phyloP scores from a whole-genome alignment of 2,797 vertebrate species.

The Oophaga sylvatica region DNA sequence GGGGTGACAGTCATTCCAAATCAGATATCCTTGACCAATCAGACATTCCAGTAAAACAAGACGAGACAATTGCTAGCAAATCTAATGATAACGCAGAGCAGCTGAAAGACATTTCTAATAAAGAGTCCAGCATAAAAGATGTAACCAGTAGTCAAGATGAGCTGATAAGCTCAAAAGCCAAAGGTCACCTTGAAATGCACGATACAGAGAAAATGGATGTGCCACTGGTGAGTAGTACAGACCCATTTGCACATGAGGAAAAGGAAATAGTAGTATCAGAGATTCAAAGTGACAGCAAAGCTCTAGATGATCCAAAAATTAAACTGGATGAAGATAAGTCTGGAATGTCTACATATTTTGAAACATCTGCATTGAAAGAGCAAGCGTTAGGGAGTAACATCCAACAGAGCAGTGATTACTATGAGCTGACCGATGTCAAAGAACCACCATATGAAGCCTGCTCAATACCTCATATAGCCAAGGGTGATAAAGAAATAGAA shows the following conservation, averaged over 20 bases:
- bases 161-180: conserved; percentile 55
- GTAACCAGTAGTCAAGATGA: conserved; percentile 57
- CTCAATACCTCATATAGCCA: conserved; percentile 63
- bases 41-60: conserved; percentile 62
- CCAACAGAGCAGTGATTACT: conserved; percentile 86
- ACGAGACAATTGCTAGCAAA: conserved; percentile 60
- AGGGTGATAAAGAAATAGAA: conserved; percentile 70
- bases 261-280: conserved; percentile 54
- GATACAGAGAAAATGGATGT: conserved; percentile 60
- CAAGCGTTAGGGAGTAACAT: conserved; percentile 74
- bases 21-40: conserved; percentile 65
- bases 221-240: conserved; percentile 59
- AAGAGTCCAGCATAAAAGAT: conserved; percentile 39
- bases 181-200: conserved; percentile 57
- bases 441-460: conserved; percentile 73
- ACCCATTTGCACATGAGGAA: conserved; percentile 60
- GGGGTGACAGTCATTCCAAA: conserved; percentile 63
- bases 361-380: conserved; percentile 89
- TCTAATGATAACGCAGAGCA: conserved; percentile 20
- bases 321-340: conserved; percentile 83
- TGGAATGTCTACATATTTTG: conserved; percentile 98
- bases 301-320: conserved; percentile 58
- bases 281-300: conserved; percentile 30
- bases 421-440: conserved; percentile 90
- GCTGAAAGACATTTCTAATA: conserved; percentile 24